A percentile compares a stretch with the other conserved stretches of the same genome.
Evolutionary conservation across 2,113 vertebrate species (phyloP).

Genomic region (Gavialis gangeticus): DNA sequence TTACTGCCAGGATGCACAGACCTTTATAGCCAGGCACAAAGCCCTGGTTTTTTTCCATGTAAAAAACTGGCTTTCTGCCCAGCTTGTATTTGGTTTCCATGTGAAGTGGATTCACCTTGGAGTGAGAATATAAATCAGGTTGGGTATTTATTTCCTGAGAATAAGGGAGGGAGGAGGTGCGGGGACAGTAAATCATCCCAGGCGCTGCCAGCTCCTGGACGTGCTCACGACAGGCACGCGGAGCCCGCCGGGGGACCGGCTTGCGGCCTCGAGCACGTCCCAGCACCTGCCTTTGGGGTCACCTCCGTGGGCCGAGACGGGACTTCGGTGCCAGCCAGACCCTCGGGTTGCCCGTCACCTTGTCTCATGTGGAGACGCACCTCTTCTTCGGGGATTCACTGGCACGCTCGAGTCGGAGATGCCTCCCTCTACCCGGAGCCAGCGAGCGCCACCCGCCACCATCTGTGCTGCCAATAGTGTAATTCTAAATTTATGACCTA

Average conservation of each 20-base stretch:
- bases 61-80: background rate
- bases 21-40: background rate
- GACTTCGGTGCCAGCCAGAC: no score
- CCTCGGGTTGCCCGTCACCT: no score
- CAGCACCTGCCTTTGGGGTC: no score
- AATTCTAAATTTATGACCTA: conserved; percentile 71
- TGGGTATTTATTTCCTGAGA: background rate
- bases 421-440: conserved; percentile 46
- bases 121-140: background rate
- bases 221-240: background rate
- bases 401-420: background rate
- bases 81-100: background rate
- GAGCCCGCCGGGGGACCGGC: background rate
- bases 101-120: background rate
- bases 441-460: conserved; percentile 67
- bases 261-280: no score
- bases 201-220: background rate
- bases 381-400: background rate
- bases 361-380: background rate
- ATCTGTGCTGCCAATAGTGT: conserved; percentile 72
- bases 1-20: background rate
- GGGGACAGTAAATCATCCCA: background rate
- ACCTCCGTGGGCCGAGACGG: no score
- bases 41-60: background rate
- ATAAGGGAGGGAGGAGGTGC: background rate